Evolutionary conservation across 2,113 vertebrate species (phyloP), one percentile per base, ranked within the genome.

Genomic region (Rousettus leschenaultii): DNA sequence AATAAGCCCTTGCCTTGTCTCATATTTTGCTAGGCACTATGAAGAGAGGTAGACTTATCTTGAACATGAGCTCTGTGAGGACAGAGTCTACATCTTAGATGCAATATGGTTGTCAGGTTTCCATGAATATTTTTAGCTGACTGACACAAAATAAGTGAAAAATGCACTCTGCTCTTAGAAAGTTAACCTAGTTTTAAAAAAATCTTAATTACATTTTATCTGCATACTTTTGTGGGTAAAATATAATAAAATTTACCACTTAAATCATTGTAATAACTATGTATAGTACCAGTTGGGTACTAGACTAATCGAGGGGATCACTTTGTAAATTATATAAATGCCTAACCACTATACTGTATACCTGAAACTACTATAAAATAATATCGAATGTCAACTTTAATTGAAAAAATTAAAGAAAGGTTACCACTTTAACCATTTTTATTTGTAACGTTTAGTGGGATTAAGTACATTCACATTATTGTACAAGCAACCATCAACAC

Each of bases 71-170:
- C 55, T 85, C 45, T 94, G 55, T 40, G 28, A 33, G 74, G 26
- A 48, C 87, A 74, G 14, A 22, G 24, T 71, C 10, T 30, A 38
- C 30, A 38, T 93, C 73, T 73, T 79, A 16, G 48, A 45, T 61
- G 30, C 74, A 71, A 73, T 66, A 70, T 18, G 21, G 84, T 61
- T 83, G 68, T 83, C 12, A 40, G 85, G 26, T 26, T 74, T 59
- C 77, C 38, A n/a, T 63, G 74, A 73, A 61, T 79, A 65, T 89
- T 95, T 95, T 96, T 82, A 51, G 66, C 63, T 73, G 63, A 59
- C 55, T 33, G 84, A 86, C 53, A 73, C 19, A 33, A 68, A 82
- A 93, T 28, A 85, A 84, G 22, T 79, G 74, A 71, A 96, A 93
- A 55, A 86, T 82, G 18, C 43, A 75, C 40, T 80, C 51, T 75